Conservation (phyloP, 2,888 invertebrate genomes). For the Bombylius discolor region DNA sequence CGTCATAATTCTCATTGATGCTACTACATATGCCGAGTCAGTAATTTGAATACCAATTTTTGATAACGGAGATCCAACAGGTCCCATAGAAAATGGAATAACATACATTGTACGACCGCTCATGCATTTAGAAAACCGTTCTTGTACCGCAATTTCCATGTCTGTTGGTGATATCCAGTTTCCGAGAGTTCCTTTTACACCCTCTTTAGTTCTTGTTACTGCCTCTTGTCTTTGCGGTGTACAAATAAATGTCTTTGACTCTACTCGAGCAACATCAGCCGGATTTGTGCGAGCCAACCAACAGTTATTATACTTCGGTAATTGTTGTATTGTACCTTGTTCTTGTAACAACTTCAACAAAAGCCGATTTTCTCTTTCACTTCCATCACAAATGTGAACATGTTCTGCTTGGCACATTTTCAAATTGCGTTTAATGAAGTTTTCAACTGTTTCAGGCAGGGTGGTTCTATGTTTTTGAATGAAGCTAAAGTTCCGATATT, state of each 20-base stretch:
- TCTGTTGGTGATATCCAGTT: conserved; percentile 84
- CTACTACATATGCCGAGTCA: conserved; percentile 93
- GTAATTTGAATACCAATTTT: conserved; percentile 97
- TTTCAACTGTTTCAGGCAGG: no score
- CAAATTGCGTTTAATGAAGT: no score
- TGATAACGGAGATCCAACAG: conserved; percentile 83
- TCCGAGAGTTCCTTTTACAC: conserved; percentile 73
- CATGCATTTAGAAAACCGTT: conserved; percentile 84
- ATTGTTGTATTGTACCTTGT: conserved; percentile 62
- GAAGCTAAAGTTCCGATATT: no score
- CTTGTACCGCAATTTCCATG: conserved; percentile 63
- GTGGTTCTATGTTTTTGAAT: no score
- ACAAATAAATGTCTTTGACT: conserved; percentile 90
- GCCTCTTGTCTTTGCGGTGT: conserved; percentile 68
- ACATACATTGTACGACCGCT: conserved; percentile 94
- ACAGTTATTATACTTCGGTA: conserved; percentile 86
- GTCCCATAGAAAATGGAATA: conserved; percentile 98
- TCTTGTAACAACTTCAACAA: conserved; percentile 62
- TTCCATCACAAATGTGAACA: conserved; percentile 87
- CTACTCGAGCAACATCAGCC: conserved; percentile 94
- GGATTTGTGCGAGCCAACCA: conserved; percentile 94
- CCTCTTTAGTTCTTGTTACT: conserved; percentile 62
- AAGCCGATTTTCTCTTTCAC: conserved; percentile 62
- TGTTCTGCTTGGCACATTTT: conserved; percentile 31
- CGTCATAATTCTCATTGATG: conserved; percentile 96